Conservation (phyloP, 2,797 vertebrate genomes). For the Catamblyrhynchus diadema region DNA sequence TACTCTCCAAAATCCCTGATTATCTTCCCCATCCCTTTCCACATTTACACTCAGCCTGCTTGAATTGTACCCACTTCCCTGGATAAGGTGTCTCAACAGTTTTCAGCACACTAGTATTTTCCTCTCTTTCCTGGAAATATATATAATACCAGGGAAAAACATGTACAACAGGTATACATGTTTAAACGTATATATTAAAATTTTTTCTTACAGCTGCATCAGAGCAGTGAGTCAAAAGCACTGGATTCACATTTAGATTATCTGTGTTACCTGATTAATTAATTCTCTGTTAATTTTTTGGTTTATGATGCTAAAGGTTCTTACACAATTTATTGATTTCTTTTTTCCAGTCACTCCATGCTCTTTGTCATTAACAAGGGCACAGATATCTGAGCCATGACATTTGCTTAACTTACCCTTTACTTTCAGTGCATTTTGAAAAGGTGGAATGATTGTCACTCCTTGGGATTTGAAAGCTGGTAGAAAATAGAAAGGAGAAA, state of each 20-base stretch:
- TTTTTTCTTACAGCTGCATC: not conserved
- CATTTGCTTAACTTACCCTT: slow-evolving; percentile 58
- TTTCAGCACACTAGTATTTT: not conserved
- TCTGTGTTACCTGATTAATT: not conserved
- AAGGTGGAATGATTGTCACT: slow-evolving; percentile 48
- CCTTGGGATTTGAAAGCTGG: not conserved
- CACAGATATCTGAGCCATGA: not conserved
- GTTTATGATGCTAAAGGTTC: not conserved
- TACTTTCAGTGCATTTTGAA: slow-evolving; percentile 32
- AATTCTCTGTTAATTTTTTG: not conserved
- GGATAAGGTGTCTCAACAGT: not conserved
- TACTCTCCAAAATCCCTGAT: not conserved
- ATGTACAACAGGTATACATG: not conserved
- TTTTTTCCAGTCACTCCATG: not conserved
- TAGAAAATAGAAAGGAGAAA: not conserved
- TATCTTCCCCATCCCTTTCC: not conserved
- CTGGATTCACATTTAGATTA: not conserved
- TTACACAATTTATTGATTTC: not conserved
- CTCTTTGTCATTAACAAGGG: not conserved
- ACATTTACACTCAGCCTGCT: not conserved
- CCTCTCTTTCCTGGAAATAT: not conserved
- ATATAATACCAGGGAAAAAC: not conserved
- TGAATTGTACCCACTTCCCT: not conserved
- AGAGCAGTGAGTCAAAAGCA: not conserved
- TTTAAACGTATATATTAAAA: not conserved